Evolutionary conservation across 1,140 invertebrate species (phyloP), one percentile per base, ranked within the genome.

Genomic region (Drosophila carrolli): DNA sequence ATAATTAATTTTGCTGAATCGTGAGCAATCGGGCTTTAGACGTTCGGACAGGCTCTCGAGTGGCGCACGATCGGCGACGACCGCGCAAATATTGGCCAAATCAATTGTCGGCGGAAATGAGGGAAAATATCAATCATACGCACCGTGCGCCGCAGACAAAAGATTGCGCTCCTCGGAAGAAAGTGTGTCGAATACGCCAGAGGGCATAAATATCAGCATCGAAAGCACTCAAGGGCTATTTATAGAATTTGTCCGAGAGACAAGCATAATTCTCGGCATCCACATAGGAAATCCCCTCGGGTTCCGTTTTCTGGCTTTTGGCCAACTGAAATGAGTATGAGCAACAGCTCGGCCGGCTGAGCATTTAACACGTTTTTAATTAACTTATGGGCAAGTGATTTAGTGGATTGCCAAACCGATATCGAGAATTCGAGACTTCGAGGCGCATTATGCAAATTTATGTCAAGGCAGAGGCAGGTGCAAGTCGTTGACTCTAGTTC

Each of bases 71-170:
- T 68, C 51, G 61, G 16, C 47, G 47, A 4, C 47, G 47, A 4
- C 32, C 5, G 11, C 7, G 35, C 46, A 13, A 74, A 66, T 76
- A 59, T 76, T 76, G 47, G 62, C 62, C 73, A 60, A 70, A 78
- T 77, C 73, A 77, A 68, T 77, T 76, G 62, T 40, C 29, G 47
- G 62, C 77, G 62, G 47, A 75, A 81, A 65, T 81, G 53, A 75
- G 44, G 37, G 8, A 51, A 40, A 76, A 71, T 63, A 88, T 88
- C 81, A 83, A 84, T 89, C 84, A 88, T 89, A 89, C 83, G 83
- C 63, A 77, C 44, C 19, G 82, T 75, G 47, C 9, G 61, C 41
- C 67, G 9, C 58, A 40, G 48, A 43, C 23, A 65, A 46, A 44
- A 44, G 68, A 77, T 75, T 70, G 55, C 53, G 71, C 44, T 54